These are phyloP conservation scores for Abrostola triplasia DNA, from an alignment of 2,888 invertebrate genomes.

Conservation along the genomic window DNA sequence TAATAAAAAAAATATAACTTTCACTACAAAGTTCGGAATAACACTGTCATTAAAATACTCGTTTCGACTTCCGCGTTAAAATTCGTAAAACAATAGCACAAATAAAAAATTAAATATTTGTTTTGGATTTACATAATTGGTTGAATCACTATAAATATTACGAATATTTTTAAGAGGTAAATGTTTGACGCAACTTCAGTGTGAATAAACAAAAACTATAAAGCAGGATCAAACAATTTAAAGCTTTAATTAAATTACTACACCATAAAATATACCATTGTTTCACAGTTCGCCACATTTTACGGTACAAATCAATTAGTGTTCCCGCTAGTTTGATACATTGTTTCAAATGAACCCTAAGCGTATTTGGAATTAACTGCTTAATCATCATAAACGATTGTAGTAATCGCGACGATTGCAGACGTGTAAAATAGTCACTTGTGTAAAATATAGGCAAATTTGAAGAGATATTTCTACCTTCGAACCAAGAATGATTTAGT, in stretches of 20 bases:
- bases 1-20: slow-evolving; percentile 39
- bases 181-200: background rate
- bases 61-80: too few species aligned
- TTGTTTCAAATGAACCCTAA: background rate
- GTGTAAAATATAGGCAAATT: too few species aligned
- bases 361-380: background rate
- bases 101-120: too few species aligned
- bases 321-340: too few species aligned
- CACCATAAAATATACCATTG: slow-evolving; percentile 1
- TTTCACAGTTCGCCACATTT: slow-evolving; percentile 4
- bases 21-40: slow-evolving; percentile 24
- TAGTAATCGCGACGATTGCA: background rate
- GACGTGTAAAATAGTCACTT: background rate
- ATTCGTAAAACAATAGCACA: too few species aligned
- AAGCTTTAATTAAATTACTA: slow-evolving; percentile 11
- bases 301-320: slow-evolving; percentile 37
- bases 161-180: background rate
- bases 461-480: too few species aligned
- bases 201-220: background rate
- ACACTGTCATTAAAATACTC: slow-evolving; percentile 11
- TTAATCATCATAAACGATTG: background rate
- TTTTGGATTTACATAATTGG: too few species aligned
- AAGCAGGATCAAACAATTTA: background rate
- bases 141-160: background rate
- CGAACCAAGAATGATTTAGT: too few species aligned